Evolutionary conservation across 2,888 invertebrate genomes (phyloP).

Genomic region (Temnothorax rugatulus): DNA sequence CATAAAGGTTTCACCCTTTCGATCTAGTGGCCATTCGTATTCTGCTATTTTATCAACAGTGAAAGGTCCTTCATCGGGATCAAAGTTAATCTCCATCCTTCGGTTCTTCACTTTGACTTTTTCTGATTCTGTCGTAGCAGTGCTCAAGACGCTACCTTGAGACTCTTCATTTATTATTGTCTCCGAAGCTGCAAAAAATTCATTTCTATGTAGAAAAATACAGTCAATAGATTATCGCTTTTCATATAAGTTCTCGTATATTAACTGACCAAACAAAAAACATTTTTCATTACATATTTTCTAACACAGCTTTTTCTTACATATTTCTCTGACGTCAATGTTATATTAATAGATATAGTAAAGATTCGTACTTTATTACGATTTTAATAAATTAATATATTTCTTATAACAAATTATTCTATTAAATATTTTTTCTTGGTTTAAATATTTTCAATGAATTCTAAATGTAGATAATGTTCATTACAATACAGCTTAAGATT

Average conservation of each 20-base stretch:
- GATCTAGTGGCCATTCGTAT: slow-evolving; percentile 95
- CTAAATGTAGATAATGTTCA: background rate
- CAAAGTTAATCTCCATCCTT: slow-evolving; percentile 85
- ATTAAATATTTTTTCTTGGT: background rate
- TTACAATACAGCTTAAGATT: background rate
- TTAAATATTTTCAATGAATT: background rate
- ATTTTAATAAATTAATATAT: slow-evolving; percentile 4
- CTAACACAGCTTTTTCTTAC: background rate
- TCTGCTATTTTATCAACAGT: slow-evolving; percentile 96
- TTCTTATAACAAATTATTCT: background rate
- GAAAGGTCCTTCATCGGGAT: slow-evolving; percentile 87
- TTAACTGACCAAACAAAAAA: background rate
- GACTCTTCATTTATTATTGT: slow-evolving; percentile 91
- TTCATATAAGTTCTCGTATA: background rate
- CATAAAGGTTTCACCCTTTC: slow-evolving; percentile 94
- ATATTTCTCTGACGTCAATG: background rate
- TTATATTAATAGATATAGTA: slow-evolving; percentile 4
- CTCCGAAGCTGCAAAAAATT: slow-evolving; percentile 78
- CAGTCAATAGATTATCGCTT: slow-evolving; percentile 37
- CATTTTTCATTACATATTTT: background rate
- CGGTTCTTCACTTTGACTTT: slow-evolving; percentile 85
- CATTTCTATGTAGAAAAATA: slow-evolving; percentile 35
- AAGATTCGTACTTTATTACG: background rate
- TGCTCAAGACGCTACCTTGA: slow-evolving; percentile 93
- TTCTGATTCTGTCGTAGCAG: slow-evolving; percentile 89